phyloP scores from a whole-genome alignment of 1,140 invertebrate species.

The Drosophila burlai region DNA sequence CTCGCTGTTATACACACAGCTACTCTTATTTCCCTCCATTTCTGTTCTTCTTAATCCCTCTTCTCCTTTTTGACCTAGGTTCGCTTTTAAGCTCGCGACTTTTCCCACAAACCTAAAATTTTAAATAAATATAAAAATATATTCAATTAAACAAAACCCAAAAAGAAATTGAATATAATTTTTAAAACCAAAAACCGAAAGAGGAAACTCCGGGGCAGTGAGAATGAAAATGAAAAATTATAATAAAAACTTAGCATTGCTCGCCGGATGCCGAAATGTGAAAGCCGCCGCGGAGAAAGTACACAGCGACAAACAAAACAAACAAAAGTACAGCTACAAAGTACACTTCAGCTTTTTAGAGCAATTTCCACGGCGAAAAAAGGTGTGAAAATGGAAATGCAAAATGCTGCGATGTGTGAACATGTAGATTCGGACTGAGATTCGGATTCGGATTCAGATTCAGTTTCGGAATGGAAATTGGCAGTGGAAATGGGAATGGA shows the following conservation, averaged over 20 bases:
- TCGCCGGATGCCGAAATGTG: constrained; percentile 20
- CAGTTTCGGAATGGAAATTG: background rate
- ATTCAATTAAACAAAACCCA: background rate
- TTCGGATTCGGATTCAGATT: constrained; percentile 10
- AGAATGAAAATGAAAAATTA: constrained; percentile 3
- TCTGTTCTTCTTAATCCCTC: background rate
- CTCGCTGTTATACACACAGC: constrained; percentile 15
- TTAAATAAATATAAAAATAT: background rate
- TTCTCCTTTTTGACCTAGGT: constrained; percentile 24
- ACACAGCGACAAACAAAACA: constrained; percentile 20
- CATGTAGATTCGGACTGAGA: constrained; percentile 5
- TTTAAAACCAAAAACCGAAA: background rate
- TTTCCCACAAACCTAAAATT: background rate
- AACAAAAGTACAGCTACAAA: constrained; percentile 22
- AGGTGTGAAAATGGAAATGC: constrained; percentile 34
- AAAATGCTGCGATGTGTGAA: constrained; percentile 31
- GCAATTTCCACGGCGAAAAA: constrained; percentile 20
- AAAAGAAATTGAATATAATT: background rate
- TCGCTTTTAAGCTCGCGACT: background rate
- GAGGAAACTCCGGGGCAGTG: no score
- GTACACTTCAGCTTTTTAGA: constrained; percentile 21
- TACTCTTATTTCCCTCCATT: constrained; percentile 5
- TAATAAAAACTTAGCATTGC: constrained; percentile 4
- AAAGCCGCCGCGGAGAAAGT: constrained; percentile 40
- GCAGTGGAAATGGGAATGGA: background rate